A percentile compares a stretch with the other conserved stretches of the same genome.
Conservation (phyloP, 2,797 vertebrate genomes). For the Lepilemur septentrionalis region DNA sequence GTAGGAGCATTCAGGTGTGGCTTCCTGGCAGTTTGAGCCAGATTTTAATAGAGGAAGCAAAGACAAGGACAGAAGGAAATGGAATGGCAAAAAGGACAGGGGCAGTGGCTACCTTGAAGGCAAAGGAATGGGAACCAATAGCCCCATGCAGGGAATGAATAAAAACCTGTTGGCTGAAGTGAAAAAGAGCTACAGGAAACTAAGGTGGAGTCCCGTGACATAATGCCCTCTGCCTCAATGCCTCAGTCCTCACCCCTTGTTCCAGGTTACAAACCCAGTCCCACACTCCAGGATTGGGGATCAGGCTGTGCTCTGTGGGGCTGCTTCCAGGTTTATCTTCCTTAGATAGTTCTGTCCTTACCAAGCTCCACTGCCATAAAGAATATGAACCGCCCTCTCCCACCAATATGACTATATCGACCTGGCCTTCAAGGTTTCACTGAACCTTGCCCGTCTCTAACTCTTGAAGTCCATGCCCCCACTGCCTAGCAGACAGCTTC, state of each 20-base stretch:
- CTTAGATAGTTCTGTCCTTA: not conserved
- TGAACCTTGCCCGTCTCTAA: not conserved
- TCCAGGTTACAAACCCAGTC: not conserved
- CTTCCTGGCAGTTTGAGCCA: not conserved
- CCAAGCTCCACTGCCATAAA: not conserved
- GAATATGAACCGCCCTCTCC: not conserved
- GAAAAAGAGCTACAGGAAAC: not conserved
- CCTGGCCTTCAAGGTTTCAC: not conserved
- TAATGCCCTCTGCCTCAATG: not conserved
- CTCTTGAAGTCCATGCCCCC: not conserved
- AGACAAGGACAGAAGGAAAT: not conserved
- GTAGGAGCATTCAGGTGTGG: not conserved
- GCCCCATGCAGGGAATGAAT: not conserved
- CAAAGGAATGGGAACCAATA: not conserved
- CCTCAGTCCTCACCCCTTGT: not conserved
- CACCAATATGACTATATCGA: not conserved
- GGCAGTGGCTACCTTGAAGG: not conserved
- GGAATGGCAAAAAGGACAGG: not conserved
- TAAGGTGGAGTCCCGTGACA: not conserved
- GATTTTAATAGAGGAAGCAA: not conserved
- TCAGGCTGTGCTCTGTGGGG: not conserved
- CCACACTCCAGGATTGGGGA: not conserved
- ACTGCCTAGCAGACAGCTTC: not conserved
- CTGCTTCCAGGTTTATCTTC: not conserved
- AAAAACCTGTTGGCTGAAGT: not conserved